phyloP scores from a whole-genome alignment of 2,797 vertebrate genomes.

The Lutjanus argentimaculatus region DNA sequence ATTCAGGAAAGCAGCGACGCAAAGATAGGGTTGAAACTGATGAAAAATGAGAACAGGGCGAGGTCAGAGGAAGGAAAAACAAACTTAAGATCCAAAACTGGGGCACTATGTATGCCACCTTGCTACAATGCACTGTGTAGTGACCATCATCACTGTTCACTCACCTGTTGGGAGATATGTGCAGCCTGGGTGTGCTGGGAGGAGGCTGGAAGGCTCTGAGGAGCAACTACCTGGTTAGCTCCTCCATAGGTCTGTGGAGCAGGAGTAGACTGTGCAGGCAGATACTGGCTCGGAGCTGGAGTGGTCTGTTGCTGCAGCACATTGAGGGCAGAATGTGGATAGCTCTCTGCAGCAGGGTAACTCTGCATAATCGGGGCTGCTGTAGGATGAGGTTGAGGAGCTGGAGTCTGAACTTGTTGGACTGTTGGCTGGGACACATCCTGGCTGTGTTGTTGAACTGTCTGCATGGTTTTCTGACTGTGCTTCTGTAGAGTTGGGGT shows the following conservation, averaged over 20 bases:
- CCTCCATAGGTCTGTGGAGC: conserved; percentile 57
- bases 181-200: conserved; percentile 60
- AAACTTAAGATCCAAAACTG: conserved; percentile 23
- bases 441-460: conserved; percentile 54
- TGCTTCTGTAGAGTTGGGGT: conserved; percentile 56
- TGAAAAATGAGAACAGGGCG: conserved; percentile 64
- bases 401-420: conserved; percentile 43
- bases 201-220: conserved; percentile 49
- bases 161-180: conserved; percentile 68
- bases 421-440: conserved; percentile 50
- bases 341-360: conserved; percentile 61
- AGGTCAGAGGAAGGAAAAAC: conserved; percentile 49
- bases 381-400: conserved; percentile 42
- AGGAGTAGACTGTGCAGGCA: conserved; percentile 67
- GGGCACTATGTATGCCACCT: conserved; percentile 12
- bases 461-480: conserved; percentile 47
- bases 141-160: conserved; percentile 8
- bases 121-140: neutral
- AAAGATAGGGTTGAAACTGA: conserved; percentile 74
- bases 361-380: conserved; percentile 35
- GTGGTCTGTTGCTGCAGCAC: conserved; percentile 75
- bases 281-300: conserved; percentile 59
- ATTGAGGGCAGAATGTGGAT: conserved; percentile 74
- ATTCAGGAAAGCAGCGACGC: conserved; percentile 66
- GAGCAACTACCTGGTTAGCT: conserved; percentile 27